These are phyloP conservation scores for Leptatherina wallacei DNA, from an alignment of 2,797 vertebrate species.

Conservation along the genomic window DNA sequence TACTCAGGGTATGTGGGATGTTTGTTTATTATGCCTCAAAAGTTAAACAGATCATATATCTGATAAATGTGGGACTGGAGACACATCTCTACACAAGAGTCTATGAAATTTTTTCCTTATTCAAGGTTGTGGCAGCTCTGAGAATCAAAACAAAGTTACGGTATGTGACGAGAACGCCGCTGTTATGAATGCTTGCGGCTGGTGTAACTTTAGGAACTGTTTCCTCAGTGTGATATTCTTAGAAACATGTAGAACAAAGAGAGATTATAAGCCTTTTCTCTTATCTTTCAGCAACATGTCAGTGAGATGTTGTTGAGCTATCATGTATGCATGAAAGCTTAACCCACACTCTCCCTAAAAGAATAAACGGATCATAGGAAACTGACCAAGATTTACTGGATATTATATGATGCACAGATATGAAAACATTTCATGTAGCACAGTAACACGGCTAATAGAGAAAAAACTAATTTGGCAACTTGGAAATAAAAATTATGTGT, in stretches of 20 bases:
- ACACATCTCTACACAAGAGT: background rate
- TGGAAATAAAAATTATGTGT: background rate
- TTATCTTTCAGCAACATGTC: conserved; percentile 17
- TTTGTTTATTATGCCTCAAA: background rate
- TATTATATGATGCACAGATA: too few species aligned
- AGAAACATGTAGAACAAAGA: conserved; percentile 1
- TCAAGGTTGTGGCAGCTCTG: background rate
- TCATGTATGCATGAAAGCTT: background rate
- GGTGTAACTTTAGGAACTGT: background rate
- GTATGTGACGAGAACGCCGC: background rate
- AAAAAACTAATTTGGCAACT: background rate
- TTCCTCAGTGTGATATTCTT: background rate
- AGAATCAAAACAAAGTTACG: conserved; percentile 5
- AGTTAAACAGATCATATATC: background rate
- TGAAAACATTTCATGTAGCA: background rate
- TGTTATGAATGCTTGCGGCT: conserved; percentile 6
- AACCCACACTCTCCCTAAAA: background rate
- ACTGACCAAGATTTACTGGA: background rate
- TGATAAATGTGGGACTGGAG: background rate
- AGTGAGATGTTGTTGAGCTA: conserved; percentile 2
- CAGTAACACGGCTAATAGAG: background rate
- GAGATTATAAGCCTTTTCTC: background rate
- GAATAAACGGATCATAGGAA: background rate
- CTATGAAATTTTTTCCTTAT: background rate
- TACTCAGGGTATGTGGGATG: too few species aligned